These are phyloP conservation scores for Homarus americanus DNA, from an alignment of 1,140 invertebrate genomes.

Conservation along the genomic window DNA sequence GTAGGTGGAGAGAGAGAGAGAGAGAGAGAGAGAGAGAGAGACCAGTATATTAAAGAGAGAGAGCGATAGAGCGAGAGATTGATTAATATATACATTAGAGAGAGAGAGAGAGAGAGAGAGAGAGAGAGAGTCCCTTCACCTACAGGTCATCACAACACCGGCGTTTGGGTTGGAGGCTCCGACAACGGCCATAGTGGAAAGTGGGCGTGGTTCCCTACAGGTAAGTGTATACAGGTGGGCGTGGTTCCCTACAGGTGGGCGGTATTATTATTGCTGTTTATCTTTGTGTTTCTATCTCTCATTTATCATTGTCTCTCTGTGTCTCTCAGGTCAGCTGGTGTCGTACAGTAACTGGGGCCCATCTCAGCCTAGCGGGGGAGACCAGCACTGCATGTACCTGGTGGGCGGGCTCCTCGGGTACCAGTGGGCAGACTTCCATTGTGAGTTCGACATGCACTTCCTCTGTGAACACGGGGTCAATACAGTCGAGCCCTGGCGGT, in stretches of 20 bases:
- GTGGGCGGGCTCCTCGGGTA: constrained; percentile 74
- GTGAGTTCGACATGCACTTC: constrained; percentile 75
- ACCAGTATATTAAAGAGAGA: neutral
- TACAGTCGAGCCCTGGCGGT: constrained; percentile 64
- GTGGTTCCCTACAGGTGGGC: neutral
- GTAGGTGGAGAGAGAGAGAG: constrained; percentile 37
- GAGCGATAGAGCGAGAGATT: constrained; percentile 37
- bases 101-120: constrained; percentile 8
- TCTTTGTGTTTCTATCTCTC: neutral
- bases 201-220: constrained; percentile 75
- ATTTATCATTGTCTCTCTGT: neutral
- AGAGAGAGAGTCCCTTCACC: neutral
- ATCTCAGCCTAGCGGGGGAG: constrained; percentile 73
- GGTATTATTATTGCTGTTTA: neutral
- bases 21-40: constrained; percentile 23
- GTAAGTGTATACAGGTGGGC: constrained; percentile 47
- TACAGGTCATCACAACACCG: constrained; percentile 71
- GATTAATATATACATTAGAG: neutral
- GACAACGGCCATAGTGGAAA: constrained; percentile 74
- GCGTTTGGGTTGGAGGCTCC: constrained; percentile 75
- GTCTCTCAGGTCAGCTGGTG: constrained; percentile 72
- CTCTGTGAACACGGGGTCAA: constrained; percentile 74
- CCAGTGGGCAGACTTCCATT: constrained; percentile 76
- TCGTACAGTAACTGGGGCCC: constrained; percentile 73
- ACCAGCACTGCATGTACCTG: constrained; percentile 76